Evolutionary conservation across 2,797 vertebrate species (phyloP).

Genomic region (Microctenopoma lineatum): DNA sequence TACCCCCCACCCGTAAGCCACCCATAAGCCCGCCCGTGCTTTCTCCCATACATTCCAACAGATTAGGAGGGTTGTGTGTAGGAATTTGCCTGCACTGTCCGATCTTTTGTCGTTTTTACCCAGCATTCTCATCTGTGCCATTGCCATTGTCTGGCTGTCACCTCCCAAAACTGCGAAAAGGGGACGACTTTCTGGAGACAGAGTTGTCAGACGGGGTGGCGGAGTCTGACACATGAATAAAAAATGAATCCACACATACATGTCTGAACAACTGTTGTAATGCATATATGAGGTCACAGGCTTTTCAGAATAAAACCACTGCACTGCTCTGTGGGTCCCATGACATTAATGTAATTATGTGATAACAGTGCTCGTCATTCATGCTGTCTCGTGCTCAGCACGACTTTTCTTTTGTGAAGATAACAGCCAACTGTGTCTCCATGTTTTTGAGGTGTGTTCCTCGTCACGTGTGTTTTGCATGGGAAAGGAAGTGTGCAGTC

Average conservation of each 20-base stretch:
- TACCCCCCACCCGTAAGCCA: conserved; percentile 47
- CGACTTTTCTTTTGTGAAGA: conserved; percentile 17
- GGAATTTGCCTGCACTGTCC: conserved; percentile 60
- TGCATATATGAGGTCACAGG: conserved; percentile 9
- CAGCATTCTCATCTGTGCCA: conserved; percentile 51
- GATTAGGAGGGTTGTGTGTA: conserved; percentile 24
- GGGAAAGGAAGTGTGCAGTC: conserved; percentile 26
- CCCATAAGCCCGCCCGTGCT: conserved; percentile 45
- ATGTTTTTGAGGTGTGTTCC: background rate
- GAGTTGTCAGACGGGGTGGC: conserved; percentile 21
- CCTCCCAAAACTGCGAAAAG: conserved; percentile 6
- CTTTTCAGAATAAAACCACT: conserved; percentile 3
- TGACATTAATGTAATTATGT: conserved; percentile 28
- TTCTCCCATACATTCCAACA: conserved; percentile 62
- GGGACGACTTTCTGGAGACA: conserved; percentile 1
- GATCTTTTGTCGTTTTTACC: conserved; percentile 62
- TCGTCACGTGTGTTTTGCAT: conserved; percentile 2
- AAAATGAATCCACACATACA: conserved; percentile 13
- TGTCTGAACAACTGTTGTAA: background rate
- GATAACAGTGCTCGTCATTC: conserved; percentile 17
- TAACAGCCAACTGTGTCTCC: conserved; percentile 5
- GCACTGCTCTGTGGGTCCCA: conserved; percentile 4
- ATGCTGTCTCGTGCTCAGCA: conserved; percentile 14
- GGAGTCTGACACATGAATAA: conserved; percentile 24
- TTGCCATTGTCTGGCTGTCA: conserved; percentile 31